These are phyloP conservation scores for Ischnura elegans DNA, from an alignment of 2,888 invertebrate genomes.

Conservation along the genomic window DNA sequence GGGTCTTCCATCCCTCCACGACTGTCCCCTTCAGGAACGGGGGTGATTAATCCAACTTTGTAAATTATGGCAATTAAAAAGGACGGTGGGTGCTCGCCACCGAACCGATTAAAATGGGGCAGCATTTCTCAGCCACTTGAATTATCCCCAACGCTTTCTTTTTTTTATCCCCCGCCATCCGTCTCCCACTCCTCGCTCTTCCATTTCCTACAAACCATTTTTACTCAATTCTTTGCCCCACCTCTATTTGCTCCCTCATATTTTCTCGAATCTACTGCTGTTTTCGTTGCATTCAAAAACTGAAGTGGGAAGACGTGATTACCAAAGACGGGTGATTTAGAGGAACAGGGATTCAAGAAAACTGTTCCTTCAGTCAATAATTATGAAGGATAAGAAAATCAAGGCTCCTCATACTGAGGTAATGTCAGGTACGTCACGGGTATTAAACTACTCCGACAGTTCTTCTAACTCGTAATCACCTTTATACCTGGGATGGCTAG, in stretches of 20 bases:
- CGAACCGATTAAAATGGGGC: conserved; percentile 63
- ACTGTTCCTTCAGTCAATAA: too few species aligned
- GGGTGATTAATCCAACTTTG: conserved; percentile 63
- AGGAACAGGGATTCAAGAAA: too few species aligned
- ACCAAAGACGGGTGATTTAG: too few species aligned
- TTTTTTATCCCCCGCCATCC: conserved; percentile 19
- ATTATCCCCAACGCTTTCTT: conserved; percentile 13
- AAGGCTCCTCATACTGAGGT: too few species aligned
- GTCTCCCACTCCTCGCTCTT: neutral
- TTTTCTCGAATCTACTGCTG: too few species aligned
- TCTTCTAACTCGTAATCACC: too few species aligned
- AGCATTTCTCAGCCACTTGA: conserved; percentile 56
- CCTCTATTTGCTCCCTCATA: neutral
- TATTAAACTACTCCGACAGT: too few species aligned
- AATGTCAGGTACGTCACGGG: too few species aligned
- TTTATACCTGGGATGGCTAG: too few species aligned
- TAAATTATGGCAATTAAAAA: conserved; percentile 67
- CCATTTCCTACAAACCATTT: neutral
- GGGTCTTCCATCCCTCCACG: neutral
- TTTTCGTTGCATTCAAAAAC: too few species aligned
- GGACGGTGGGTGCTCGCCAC: conserved; percentile 51
- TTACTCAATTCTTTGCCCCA: neutral
- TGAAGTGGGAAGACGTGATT: too few species aligned
- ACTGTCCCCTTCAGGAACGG: conserved; percentile 59
- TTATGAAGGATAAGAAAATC: too few species aligned